Evolutionary conservation across 2,888 invertebrate species (phyloP).

Genomic region (Scaptomyza cyrtandrae): DNA sequence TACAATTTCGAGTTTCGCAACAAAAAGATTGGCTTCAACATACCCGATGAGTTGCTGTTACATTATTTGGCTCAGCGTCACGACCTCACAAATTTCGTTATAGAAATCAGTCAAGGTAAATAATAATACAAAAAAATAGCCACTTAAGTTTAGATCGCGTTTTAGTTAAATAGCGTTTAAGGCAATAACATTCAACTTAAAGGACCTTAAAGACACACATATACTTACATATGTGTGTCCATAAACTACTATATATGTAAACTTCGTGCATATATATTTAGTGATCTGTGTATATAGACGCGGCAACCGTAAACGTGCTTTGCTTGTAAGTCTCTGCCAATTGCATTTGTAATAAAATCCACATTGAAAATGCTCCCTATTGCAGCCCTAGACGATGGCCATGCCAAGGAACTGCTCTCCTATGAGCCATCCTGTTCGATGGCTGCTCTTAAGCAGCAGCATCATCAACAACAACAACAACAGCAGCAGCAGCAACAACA

Average conservation of each 20-base stretch:
- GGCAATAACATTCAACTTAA: constrained; percentile 35
- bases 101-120: constrained; percentile 83
- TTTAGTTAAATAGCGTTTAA: constrained; percentile 64
- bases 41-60: constrained; percentile 82
- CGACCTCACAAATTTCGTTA: constrained; percentile 83
- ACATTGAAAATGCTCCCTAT: constrained; percentile 81
- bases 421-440: constrained; percentile 76
- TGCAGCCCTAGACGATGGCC: constrained; percentile 78
- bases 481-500: constrained; percentile 56
- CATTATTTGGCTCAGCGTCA: constrained; percentile 82
- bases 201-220: constrained; percentile 20
- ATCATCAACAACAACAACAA: constrained; percentile 63
- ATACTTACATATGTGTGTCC: constrained; percentile 40
- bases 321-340: constrained; percentile 82
- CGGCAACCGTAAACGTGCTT: constrained; percentile 75
- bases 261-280: constrained; percentile 27
- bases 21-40: constrained; percentile 83
- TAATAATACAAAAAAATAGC: constrained; percentile 22
- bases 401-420: constrained; percentile 70
- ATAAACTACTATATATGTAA: constrained; percentile 18
- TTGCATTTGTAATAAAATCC: constrained; percentile 80
- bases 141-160: constrained; percentile 61
- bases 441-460: constrained; percentile 63
- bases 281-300: constrained; percentile 70
- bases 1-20: constrained; percentile 82